Percentiles rank a stretch among this genome's conserved stretches.
Conservation (phyloP, 2,113 vertebrate species). For the Pterophyllum scalare region DNA sequence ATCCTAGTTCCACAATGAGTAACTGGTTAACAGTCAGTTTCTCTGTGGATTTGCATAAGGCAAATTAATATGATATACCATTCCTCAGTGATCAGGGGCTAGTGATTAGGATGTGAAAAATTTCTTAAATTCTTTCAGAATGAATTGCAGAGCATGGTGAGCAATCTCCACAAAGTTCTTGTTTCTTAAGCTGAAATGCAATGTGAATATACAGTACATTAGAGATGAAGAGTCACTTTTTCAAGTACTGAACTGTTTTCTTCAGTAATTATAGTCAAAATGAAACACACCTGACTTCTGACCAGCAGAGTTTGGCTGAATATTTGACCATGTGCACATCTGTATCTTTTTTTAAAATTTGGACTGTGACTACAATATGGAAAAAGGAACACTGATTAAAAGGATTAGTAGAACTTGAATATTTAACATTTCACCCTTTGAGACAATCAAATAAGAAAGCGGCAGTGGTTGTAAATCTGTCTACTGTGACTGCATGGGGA, state of each 20-base stretch:
- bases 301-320: not conserved
- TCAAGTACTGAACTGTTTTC: not conserved
- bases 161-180: not conserved
- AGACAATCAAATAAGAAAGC: not conserved
- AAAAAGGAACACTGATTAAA: not conserved
- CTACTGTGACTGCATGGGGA: not conserved
- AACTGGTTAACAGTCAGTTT: not conserved
- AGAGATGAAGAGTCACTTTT: not conserved
- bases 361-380: not conserved
- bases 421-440: slow-evolving; percentile 10
- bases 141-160: not conserved
- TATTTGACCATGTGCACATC: not conserved
- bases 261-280: not conserved
- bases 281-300: not conserved
- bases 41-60: not conserved
- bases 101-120: not conserved
- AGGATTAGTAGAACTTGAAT: not conserved
- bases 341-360: not conserved
- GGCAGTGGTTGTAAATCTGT: slow-evolving; percentile 45
- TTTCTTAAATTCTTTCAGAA: not conserved
- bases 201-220: not conserved
- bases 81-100: not conserved
- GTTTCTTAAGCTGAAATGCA: not conserved
- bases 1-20: rapidly evolving
- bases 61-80: not conserved